Evolutionary conservation across 1,140 invertebrate genomes (phyloP), one percentile per base, ranked within the genome.

Genomic region (Ips nitidus): DNA sequence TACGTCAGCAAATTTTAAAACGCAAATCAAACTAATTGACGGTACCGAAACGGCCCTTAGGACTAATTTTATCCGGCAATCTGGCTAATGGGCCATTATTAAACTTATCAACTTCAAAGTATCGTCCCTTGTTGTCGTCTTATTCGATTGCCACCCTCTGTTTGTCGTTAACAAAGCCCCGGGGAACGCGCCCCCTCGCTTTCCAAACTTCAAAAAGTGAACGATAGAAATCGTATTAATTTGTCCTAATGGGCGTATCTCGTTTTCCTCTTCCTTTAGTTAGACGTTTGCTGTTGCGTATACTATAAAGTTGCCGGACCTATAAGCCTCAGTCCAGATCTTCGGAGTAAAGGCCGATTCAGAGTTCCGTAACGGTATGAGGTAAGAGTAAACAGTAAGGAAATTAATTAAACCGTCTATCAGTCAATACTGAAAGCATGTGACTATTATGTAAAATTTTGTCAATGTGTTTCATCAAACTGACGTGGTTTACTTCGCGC

Each of bases 61-160:
- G 52, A 65, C 69, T 71, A 71, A 74, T 66, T 68, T 60, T 74
- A 74, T 74, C 74, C 69, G 63, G 52, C 72, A 74, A 75, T 74
- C 72, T 70, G 69, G 62, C 76, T 76, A 77, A 77, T 77, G 76
- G 73, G 62, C 69, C 76, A 76, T 77, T 75, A 73, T 77, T 77
- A 77, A 77, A 73, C 67, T 76, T 76, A 77, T 77, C 76, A 77
- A 70, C 69, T 71, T 71, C 69, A 71, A 72, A 70, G 74, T 71
- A 75, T 75, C 73, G 70, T 52, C 69, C 63, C 69, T 53, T 52
- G 68, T 70, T 70, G 68, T 59, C 56, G 63, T 64, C 70, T 77
- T 72, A 75, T 70, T 77, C 70, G 71, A 75, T 77, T 75, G 71
- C 73, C 73, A 75, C 76, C 75, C 76, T 76, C 73, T 74, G 74